A percentile compares a stretch with the other conserved stretches of the same genome.
These are phyloP conservation scores for Drosophila neocordata DNA, from an alignment of 1,140 invertebrate genomes.

Conservation along the genomic window DNA sequence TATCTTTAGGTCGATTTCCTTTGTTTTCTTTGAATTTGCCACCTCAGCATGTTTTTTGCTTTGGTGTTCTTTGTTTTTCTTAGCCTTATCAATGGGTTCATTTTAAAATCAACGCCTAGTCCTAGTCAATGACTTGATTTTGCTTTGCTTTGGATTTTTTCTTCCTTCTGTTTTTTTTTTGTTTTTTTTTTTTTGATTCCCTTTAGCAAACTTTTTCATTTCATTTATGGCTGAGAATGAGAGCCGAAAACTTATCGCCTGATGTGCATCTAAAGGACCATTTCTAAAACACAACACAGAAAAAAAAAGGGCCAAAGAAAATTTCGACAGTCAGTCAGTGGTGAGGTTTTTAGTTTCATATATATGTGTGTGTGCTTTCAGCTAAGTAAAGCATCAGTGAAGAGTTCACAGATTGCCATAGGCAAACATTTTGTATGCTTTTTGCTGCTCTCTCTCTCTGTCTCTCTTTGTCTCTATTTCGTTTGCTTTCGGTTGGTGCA, in stretches of 20 bases:
- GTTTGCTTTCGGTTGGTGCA: background rate
- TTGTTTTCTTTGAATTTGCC: constrained; percentile 31
- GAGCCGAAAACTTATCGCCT: constrained; percentile 57
- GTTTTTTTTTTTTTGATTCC: constrained; percentile 19
- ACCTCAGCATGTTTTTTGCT: constrained; percentile 68
- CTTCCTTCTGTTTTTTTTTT: too few species aligned
- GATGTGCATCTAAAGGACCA: constrained; percentile 56
- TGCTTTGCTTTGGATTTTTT: constrained; percentile 5
- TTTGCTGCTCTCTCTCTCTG: background rate
- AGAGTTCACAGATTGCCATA: constrained; percentile 53
- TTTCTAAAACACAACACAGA: constrained; percentile 12
- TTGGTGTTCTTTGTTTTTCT: constrained; percentile 12
- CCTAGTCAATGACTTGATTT: constrained; percentile 47
- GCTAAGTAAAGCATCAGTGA: constrained; percentile 43
- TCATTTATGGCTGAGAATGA: constrained; percentile 72
- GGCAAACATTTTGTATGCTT: background rate
- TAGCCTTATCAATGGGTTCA: constrained; percentile 69
- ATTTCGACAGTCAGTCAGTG: constrained; percentile 32
- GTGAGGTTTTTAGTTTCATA: constrained; percentile 3
- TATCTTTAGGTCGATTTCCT: background rate
- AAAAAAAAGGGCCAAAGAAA: constrained; percentile 16
- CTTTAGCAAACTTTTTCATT: constrained; percentile 64
- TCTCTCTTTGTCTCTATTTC: constrained; percentile 1
- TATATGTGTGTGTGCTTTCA: background rate
- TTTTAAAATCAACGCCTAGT: constrained; percentile 78